Evolutionary conservation across 1,140 invertebrate genomes (phyloP), one percentile per base, ranked within the genome.

Genomic region (Tigriopus japonicus): DNA sequence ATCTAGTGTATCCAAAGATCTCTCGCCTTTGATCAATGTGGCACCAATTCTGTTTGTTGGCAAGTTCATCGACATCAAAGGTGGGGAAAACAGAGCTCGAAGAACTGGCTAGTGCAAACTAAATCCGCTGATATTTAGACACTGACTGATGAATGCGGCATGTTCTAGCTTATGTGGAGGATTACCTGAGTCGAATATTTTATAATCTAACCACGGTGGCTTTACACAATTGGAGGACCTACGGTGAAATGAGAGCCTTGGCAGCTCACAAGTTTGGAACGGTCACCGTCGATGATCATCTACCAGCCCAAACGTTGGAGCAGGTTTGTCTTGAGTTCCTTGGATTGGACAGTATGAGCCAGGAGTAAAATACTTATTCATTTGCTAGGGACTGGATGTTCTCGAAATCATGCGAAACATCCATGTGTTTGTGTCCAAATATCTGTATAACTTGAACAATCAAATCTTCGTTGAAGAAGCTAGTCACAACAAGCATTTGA

Each of bases 151-250:
- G 28, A 35, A 9, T 35, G 28, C 9, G 28, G 3, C 28, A 5
- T 35, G 9, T 35, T 35, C 9, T 9, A 35, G 28, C 28, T 35
- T 35, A 35, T 67, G 80, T 93, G 3, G 93, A 96, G 71, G 81
- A 89, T 69, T 95, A 97, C 71, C 76, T 99, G 45, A 89, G 92
- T 64, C 82, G 82, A 65, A 95, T 87, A 64, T 98, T 96, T 73
- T 98, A 99, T 72, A 96, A 98, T 73, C 75, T 98, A 66, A 97
- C 93, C 0, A 93, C 93, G 1, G 90, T 98, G 35, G 91, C 94
- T 15, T 73, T 96, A 15, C 92, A 97, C 67, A 91, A 98, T 73
- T 98, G 93, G 90, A 87, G 87, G 71, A 94, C 90, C 0, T 98
- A 97, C 70, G 83, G 86, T 41, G 88, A 92, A 72, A 98, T 99